These are phyloP conservation scores for Psilopsiagon aymara DNA, from an alignment of 2,113 vertebrate species.

Conservation along the genomic window DNA sequence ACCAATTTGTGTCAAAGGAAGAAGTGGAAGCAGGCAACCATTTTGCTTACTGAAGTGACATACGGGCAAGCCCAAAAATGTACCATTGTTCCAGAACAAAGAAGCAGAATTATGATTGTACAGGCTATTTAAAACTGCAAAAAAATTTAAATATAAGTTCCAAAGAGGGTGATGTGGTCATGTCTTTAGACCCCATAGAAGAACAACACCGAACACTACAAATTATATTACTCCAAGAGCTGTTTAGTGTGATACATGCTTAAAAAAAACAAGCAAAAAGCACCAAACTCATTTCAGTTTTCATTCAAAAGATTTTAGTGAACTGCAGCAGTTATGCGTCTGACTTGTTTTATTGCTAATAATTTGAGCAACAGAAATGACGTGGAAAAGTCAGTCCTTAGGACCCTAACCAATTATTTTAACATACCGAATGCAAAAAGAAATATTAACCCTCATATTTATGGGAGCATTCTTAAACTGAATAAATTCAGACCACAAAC, in stretches of 20 bases:
- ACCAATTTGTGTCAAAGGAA: background rate
- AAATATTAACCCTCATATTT: background rate
- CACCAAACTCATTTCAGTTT: background rate
- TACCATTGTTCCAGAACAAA: background rate
- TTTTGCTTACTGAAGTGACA: background rate
- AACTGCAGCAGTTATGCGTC: background rate
- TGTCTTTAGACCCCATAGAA: background rate
- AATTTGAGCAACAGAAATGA: background rate
- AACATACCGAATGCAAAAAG: background rate
- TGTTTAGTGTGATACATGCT: background rate
- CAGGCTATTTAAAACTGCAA: background rate
- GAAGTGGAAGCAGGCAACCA: background rate
- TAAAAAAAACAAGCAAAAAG: background rate
- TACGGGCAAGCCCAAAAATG: background rate
- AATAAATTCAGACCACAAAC: background rate
- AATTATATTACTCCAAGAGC: background rate
- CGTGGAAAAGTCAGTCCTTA: accelerated
- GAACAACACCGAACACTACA: background rate
- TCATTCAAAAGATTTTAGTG: background rate
- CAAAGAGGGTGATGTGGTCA: background rate
- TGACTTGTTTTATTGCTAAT: background rate
- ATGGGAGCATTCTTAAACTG: background rate
- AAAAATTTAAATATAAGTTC: background rate
- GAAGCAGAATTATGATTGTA: background rate
- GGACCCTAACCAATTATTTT: background rate